Base-by-base conservation (phyloP, 1,140 invertebrate species). In the Bombus confusus region DNA sequence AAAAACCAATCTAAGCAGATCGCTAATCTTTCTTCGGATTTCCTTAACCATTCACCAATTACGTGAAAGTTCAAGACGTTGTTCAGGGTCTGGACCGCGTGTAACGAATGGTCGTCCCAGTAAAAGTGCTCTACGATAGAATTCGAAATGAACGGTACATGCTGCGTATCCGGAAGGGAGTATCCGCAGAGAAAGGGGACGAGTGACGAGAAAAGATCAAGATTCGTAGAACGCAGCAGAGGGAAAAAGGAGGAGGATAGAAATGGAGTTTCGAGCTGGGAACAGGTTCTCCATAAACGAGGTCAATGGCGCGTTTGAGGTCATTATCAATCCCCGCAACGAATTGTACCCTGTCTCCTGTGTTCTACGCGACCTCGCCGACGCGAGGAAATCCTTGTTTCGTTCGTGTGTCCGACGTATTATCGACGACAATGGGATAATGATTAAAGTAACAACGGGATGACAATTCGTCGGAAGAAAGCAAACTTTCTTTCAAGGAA, bases 271-370 rank as follows among this genome's bases (percentile, higher is more conserved):
- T 66, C 72, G 31, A 83, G 64, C 57, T 28, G 74, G 81, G 93
- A 78, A 92, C 92, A 86, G 90, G 92, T 93, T 93, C 83, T 83
- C 13, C 68, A 78, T 83, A 92, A 93, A 93, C 86, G 87, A 93
- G 92, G 92, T 80, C 92, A 93, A 88, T 93, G 89, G 87, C 80
- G 82, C 68, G 88, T 92, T 92, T 91, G 86, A 93, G 91, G 91
- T 93, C 92, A 92, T 87, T 90, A 83, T 87, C 90, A 88, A 90
- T 89, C 77, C 6, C 0, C 18, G 13, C 18, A 59, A 34, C 41
- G 76, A 71, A 83, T 78, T 62, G 82, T 85, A 81, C 66, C 39
- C 59, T 6, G 3, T 72, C 25, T 62, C 22, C 37, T 41, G 18
- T 71, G 78, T 77, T 73, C 41, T 76, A 69, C 43, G 25, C 41